Evolutionary conservation across 2,797 vertebrate species (phyloP).

Genomic region (Hoplostethus mediterraneus): DNA sequence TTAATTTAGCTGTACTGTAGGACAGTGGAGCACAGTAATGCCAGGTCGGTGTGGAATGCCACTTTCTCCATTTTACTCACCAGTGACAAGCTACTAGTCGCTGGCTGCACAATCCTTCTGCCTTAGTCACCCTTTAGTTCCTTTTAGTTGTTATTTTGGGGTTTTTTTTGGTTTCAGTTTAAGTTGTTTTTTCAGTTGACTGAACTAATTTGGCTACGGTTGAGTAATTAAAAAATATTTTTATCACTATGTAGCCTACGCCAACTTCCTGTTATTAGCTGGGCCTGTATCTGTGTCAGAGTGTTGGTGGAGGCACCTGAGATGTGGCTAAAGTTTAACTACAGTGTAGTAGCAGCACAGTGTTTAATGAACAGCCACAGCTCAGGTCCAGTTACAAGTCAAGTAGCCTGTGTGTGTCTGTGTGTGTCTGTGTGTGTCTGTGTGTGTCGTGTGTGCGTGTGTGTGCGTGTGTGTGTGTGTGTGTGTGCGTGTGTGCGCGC

Average conservation of each 20-base stretch:
- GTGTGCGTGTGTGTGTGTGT: background rate
- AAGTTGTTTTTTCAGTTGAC: background rate
- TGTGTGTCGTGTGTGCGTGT: slow-evolving; percentile 8
- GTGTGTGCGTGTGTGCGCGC: slow-evolving; percentile 16
- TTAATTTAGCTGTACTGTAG: slow-evolving; percentile 58
- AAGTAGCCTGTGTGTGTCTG: slow-evolving; percentile 13
- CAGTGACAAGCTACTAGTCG: slow-evolving; percentile 36
- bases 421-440: background rate
- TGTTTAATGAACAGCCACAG: slow-evolving; percentile 57
- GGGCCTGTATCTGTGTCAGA: slow-evolving; percentile 44
- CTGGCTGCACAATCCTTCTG: slow-evolving; percentile 25
- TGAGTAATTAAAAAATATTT: background rate
- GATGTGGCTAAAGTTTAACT: slow-evolving; percentile 62
- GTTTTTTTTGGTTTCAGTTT: background rate
- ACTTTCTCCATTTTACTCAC: slow-evolving; percentile 57
- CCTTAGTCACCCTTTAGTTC: slow-evolving; percentile 41
- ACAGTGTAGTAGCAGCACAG: slow-evolving; percentile 16
- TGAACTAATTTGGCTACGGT: background rate
- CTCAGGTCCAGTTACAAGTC: slow-evolving; percentile 37
- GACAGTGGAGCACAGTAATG: slow-evolving; percentile 54
- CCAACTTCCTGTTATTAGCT: slow-evolving; percentile 22
- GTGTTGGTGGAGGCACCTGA: slow-evolving; percentile 39
- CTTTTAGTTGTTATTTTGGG: background rate
- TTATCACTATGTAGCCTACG: background rate
- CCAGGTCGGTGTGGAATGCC: slow-evolving; percentile 62